These are phyloP conservation scores for Onchidella celtica DNA, from an alignment of 2,888 invertebrate species.

Conservation along the genomic window DNA sequence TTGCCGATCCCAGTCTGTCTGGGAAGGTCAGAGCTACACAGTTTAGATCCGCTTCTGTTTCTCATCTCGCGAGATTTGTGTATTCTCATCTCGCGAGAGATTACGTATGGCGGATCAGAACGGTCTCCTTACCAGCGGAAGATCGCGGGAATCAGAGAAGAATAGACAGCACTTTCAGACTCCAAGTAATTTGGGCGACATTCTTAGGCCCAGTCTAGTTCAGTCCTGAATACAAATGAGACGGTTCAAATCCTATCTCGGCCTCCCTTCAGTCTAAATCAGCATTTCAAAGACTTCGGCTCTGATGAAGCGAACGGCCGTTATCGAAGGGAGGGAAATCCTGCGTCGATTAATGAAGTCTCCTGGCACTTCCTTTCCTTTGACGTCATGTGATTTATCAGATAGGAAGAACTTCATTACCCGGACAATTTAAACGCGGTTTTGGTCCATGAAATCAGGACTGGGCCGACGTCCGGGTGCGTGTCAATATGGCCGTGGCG, in stretches of 20 bases:
- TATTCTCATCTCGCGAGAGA: no score
- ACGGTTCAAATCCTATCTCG: slow-evolving; percentile 3
- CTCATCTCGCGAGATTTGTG: no score
- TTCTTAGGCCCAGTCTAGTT: neutral
- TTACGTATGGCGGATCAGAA: no score
- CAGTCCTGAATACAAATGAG: slow-evolving; percentile 26
- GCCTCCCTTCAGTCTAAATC: neutral
- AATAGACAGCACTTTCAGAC: neutral
- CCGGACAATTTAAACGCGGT: slow-evolving; percentile 22
- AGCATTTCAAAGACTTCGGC: slow-evolving; percentile 1
- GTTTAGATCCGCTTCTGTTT: no score
- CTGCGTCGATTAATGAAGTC: slow-evolving; percentile 27
- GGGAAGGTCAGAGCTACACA: no score
- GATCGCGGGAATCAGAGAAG: no score
- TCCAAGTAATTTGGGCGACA: neutral
- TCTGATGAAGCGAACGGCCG: neutral
- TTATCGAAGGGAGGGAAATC: slow-evolving; percentile 21
- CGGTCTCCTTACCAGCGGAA: no score
- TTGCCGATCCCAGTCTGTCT: no score
- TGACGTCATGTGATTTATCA: slow-evolving; percentile 12
- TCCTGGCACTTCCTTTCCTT: neutral
- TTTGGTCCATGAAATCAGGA: slow-evolving; percentile 2
- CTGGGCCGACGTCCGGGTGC: neutral
- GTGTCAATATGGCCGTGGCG: neutral
- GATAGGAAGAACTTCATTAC: slow-evolving; percentile 11